Conservation (phyloP, 2,113 vertebrate genomes). For the Callorhinus ursinus region DNA sequence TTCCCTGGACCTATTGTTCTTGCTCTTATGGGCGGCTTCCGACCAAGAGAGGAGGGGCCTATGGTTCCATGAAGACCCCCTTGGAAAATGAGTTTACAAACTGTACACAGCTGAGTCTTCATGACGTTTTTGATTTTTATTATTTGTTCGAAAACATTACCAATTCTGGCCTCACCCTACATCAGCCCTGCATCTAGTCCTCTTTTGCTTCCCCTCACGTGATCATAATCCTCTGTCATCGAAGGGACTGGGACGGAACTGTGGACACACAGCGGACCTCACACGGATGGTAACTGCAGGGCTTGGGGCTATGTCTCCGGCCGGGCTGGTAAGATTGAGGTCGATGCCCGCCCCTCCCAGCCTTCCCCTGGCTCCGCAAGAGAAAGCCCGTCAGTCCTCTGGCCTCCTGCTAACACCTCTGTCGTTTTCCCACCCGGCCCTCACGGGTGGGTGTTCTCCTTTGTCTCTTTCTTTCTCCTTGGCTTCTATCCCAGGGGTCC, state of each 20-base stretch:
- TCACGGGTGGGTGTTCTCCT: accelerated
- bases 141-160: neutral
- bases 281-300: neutral
- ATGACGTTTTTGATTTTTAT: neutral
- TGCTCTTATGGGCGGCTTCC: neutral
- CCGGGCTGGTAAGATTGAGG: neutral
- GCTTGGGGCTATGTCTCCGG: neutral
- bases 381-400: neutral
- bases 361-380: neutral
- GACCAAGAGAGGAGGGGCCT: neutral
- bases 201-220: neutral
- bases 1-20: neutral
- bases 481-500: neutral
- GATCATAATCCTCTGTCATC: neutral
- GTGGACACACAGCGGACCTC: neutral
- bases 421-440: neutral
- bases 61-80: neutral
- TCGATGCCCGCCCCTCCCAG: neutral
- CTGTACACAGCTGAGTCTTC: neutral
- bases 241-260: neutral
- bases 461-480: neutral
- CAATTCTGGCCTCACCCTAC: neutral
- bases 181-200: neutral
- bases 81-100: neutral
- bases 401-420: neutral